Base-by-base conservation (phyloP, 1,140 invertebrate species). In the Rhizoglyphus robini region DNA sequence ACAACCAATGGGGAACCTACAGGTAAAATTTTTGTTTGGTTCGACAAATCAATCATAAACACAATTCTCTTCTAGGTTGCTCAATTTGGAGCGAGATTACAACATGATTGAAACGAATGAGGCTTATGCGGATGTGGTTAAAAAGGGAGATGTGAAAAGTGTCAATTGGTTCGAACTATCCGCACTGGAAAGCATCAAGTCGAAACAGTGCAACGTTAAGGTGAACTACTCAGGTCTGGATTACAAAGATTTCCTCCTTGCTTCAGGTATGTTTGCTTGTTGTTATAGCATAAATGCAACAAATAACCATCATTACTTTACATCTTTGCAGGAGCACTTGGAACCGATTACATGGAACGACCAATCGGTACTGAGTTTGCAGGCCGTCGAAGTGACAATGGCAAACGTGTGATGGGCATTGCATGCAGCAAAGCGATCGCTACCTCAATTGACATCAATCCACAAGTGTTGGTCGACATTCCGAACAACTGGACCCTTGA, bases 361-460 rank as follows among this genome's bases (percentile, higher is more conserved):
- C 13, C 36, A 57, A 15, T 86, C 67, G 87, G 87, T 3, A 82
- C 88, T 47, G 88, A 90, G 69, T 85, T 82, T 71, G 79, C 81
- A n/a, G 88, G 87, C n/a, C 31, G 59, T 11, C 41, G 47, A 11
- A 71, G 74, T 31, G 18, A 46, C 0, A 74, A 78, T 41, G 69
- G 69, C 18, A 36, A 63, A 27, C 76, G 84, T 20, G 78, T 88
- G 0, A 87, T 88, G 84, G 85, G 84, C 18, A 82, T 88, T 77
- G 69, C 80, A 0, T 67, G 70, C 0, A 79, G 76, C 18, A 78
- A 79, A 54, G 81, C 79, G 2, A 73, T 88, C 60, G 72, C 83
- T 0, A 86, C 85, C 3, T 85, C 84, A 25, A 86, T 96, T 25
- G 73, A 88, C 18, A 87, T 88, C 23, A 80, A 82, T 34, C 79